These are phyloP conservation scores for Ectemnius lituratus DNA, from an alignment of 2,888 invertebrate genomes.

Conservation along the genomic window DNA sequence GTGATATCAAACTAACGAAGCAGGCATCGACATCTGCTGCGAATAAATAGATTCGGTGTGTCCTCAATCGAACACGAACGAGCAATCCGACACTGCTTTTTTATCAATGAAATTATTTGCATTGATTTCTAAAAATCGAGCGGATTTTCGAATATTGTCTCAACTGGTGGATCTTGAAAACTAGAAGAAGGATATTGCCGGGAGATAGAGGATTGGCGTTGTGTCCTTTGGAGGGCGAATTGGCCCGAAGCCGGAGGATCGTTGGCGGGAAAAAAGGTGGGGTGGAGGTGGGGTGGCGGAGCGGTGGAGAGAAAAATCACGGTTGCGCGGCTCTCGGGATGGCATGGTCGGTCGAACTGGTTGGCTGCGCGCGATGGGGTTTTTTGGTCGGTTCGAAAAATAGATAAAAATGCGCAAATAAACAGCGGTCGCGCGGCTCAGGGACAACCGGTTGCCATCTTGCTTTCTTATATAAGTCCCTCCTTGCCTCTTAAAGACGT, in stretches of 20 bases:
- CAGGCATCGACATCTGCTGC: slow-evolving; percentile 43
- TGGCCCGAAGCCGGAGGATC: neutral
- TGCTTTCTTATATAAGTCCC: slow-evolving; percentile 77
- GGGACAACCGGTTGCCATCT: slow-evolving; percentile 77
- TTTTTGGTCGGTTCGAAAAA: slow-evolving; percentile 71
- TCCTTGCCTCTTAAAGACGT: slow-evolving; percentile 68
- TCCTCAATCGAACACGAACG: too few species aligned
- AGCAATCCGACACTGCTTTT: too few species aligned
- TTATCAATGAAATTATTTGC: too few species aligned
- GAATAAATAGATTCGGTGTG: neutral
- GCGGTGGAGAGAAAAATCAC: slow-evolving; percentile 53
- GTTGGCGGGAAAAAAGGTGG: too few species aligned
- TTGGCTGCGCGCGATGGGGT: slow-evolving; percentile 47
- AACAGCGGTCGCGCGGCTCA: slow-evolving; percentile 73
- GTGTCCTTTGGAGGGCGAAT: too few species aligned
- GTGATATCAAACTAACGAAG: slow-evolving; percentile 45
- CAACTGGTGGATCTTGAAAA: too few species aligned
- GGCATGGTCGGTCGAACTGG: slow-evolving; percentile 59
- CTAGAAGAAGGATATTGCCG: too few species aligned
- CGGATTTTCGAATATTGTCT: too few species aligned
- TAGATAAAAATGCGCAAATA: slow-evolving; percentile 77
- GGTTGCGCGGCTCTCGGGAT: slow-evolving; percentile 43
- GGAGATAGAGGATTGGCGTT: too few species aligned
- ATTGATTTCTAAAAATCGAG: neutral
- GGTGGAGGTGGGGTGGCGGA: too few species aligned